Evolutionary conservation across 2,797 vertebrate species (phyloP), one percentile per base, ranked within the genome.

Genomic region (Enteromius paludinosus): DNA sequence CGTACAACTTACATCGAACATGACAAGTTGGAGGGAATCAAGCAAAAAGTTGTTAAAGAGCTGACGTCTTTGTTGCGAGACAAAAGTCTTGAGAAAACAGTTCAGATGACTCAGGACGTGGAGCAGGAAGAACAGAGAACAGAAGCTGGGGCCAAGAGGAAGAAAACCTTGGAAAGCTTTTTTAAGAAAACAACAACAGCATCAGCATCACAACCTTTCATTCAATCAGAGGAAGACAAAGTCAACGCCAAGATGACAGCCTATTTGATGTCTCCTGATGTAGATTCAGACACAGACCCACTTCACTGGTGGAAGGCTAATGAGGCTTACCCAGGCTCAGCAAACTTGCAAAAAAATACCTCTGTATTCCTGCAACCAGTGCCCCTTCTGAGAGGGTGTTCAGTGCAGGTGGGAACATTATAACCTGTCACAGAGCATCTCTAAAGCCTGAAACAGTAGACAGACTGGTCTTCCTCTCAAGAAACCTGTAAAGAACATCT

Each of bases 241-340:
- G 7, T 59, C 33, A 56, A 43, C 20, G 47, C 64, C n/a, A 14
- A 59, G 49, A 33, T 70, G 49, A 79, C 64, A 38, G 64, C 49
- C 11, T 59, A 59, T 23, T 54, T 70, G 66, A 59, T 70, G 12
- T 45, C 43, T 45, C 43, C 43, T 45, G 12, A 30, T 15, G 17
- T 18, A 80, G 52, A 71, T 70, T 12, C 78, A 18, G 52, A 71
- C 25, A 79, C 78, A 54, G 9, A 79, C 77, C 20, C 20, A 79
- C 30, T 68, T 68, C 11, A 78, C 10, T 78, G 43, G 62, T 68
- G 62, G 62, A 23, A 59, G 23, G 23, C 11, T 11, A 4, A 59
- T 18, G n/a, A 56, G 15, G 2, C 33, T 71, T 80, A 23, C 66
- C 35, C 52, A 80, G 8, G 20, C 66, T 80, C 18, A 33, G 52